These are phyloP conservation scores for Collichthys lucidus DNA, from an alignment of 2,113 vertebrate species.

Conservation along the genomic window DNA sequence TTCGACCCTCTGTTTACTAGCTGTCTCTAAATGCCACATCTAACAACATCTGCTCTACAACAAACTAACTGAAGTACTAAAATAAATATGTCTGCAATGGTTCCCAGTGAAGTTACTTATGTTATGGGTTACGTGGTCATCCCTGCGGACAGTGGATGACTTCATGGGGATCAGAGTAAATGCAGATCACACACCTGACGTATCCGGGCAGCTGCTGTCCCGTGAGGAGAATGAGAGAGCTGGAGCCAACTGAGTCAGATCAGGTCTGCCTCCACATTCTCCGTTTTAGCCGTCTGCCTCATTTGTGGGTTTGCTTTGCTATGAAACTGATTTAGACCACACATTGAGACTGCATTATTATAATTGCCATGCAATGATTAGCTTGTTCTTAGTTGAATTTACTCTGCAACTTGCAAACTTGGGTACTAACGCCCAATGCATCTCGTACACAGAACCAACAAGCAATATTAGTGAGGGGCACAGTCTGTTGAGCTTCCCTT, in stretches of 20 bases:
- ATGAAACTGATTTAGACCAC: not conserved
- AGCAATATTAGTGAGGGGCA: not conserved
- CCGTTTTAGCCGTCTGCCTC: not conserved
- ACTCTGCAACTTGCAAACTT: no score
- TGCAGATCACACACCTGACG: slow-evolving; percentile 18
- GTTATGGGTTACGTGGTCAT: not conserved
- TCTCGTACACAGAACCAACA: no score
- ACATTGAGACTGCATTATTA: not conserved
- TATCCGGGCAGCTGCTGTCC: slow-evolving; percentile 33
- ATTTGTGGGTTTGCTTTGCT: not conserved
- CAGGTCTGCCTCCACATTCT: not conserved
- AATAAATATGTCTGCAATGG: not conserved
- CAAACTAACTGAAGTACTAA: not conserved
- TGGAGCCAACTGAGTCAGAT: slow-evolving; percentile 2
- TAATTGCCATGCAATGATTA: not conserved
- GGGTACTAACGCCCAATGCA: no score
- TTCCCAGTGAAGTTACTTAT: not conserved
- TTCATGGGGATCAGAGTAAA: slow-evolving; percentile 1
- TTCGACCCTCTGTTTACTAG: not conserved
- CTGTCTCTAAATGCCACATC: not conserved
- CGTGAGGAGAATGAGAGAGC: not conserved
- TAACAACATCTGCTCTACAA: not conserved
- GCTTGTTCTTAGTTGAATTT: not conserved
- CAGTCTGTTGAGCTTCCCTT: not conserved
- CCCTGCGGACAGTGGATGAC: slow-evolving; percentile 18